These are phyloP conservation scores for Heteromurus nitidus DNA, from an alignment of 2,888 invertebrate species.

Conservation along the genomic window DNA sequence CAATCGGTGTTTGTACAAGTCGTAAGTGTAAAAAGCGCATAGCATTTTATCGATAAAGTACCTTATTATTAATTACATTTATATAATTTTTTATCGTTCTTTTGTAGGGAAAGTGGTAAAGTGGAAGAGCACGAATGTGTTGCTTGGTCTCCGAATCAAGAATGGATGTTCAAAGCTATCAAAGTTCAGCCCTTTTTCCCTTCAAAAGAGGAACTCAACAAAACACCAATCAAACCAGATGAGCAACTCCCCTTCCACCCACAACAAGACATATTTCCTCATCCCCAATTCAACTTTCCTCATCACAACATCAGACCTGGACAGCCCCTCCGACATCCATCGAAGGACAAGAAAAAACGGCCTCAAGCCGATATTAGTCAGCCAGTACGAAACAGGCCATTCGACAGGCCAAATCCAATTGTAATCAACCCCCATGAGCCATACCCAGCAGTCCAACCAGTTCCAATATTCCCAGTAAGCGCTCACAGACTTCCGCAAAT, in stretches of 20 bases:
- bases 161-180: slow-evolving; percentile 69
- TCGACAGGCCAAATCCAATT: slow-evolving; percentile 51
- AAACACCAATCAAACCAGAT: slow-evolving; percentile 64
- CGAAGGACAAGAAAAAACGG: slow-evolving; percentile 11
- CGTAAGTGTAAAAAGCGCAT: slow-evolving; percentile 59
- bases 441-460: slow-evolving; percentile 60
- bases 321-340: slow-evolving; percentile 26
- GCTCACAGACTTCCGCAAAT: slow-evolving; percentile 37
- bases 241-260: slow-evolving; percentile 65
- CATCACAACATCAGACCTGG: slow-evolving; percentile 17
- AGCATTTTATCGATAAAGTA: not conserved
- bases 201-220: slow-evolving; percentile 56
- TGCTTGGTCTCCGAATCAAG: slow-evolving; percentile 68
- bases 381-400: not conserved
- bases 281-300: slow-evolving; percentile 14
- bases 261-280: slow-evolving; percentile 42
- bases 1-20: slow-evolving; percentile 67
- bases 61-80: not conserved
- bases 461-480: slow-evolving; percentile 60
- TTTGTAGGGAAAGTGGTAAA: slow-evolving; percentile 61
- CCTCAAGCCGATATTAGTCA: not conserved
- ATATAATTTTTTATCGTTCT: not conserved
- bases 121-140: slow-evolving; percentile 70
- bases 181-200: slow-evolving; percentile 71
- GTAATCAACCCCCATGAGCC: slow-evolving; percentile 63